Evolutionary conservation across 2,888 invertebrate genomes (phyloP), one percentile per base, ranked within the genome.

Genomic region (Itoplectis maculator): DNA sequence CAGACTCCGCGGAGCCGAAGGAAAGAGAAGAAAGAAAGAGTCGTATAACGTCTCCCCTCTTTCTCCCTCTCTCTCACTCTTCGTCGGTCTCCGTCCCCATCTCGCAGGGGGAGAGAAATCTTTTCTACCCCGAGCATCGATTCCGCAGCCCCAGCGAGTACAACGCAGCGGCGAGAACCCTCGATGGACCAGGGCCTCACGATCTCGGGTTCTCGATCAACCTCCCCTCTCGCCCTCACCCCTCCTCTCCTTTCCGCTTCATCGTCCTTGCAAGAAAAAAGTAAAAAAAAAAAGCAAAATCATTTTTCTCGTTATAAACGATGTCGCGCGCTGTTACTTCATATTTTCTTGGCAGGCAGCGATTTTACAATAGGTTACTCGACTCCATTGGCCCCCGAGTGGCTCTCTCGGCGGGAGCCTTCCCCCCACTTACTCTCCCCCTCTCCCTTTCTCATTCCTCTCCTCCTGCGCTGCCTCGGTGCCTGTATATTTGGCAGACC

Each of bases 1-100:
- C 81, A 81, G 81, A 81, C 81, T 81, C 73, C 47, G 47, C 45
- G 81, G 77, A 81, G 77, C 77, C 81, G 29, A 37, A 42, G 29
- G 40, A 65, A 29, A 8, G 70, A 54, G 40, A 29, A 37, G 15
- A 20, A 9, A 66, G 76, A 79, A 29, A 2, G 65, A 78, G 80
- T 23, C 54, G 77, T 68, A 65, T 59, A 83, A 76, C 70, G 47
- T 70, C n/a, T 11, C 65, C 20, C 65, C 59, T 72, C 51, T 15
- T 37, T 49, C 51, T 70, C 49, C 42, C 37, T 68, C 68, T 7
- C 76, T 49, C 63, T 37, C 54, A 6, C 40, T 1, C 51, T 9
- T 18, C 40, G 18, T 42, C 42, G 23, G 29, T 29, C 29, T 29
- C 29, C 29, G 29, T 29, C 29, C 29, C 1, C 13, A 18, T 37